These are phyloP conservation scores for Labeo calbasu DNA, from an alignment of 2,797 vertebrate species.

Conservation along the genomic window DNA sequence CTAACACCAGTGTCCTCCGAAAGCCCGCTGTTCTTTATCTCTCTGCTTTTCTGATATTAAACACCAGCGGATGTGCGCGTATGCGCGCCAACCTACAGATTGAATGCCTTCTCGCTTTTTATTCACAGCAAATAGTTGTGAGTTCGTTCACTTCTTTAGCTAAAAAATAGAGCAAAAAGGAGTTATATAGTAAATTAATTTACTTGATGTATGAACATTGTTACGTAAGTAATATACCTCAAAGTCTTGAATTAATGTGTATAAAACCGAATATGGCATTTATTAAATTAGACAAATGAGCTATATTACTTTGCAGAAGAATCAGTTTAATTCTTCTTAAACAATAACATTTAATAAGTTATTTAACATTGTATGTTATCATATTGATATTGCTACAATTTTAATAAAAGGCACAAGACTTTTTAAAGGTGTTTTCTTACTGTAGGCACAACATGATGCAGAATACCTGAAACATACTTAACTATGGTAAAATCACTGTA, in stretches of 20 bases:
- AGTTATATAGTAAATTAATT: too few species aligned
- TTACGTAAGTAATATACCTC: background rate
- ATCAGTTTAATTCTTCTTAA: background rate
- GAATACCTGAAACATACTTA: background rate
- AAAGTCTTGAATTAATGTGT: too few species aligned
- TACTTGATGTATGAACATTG: background rate
- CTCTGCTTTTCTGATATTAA: constrained; percentile 39
- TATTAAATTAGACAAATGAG: too few species aligned
- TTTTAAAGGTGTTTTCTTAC: background rate
- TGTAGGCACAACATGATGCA: background rate
- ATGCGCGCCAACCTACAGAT: background rate
- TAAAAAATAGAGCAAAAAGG: too few species aligned
- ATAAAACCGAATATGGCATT: too few species aligned
- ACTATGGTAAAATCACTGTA: background rate
- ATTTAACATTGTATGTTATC: background rate
- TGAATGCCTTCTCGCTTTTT: background rate
- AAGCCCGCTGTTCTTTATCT: constrained; percentile 61
- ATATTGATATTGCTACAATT: background rate
- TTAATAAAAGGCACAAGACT: background rate
- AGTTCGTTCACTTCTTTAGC: too few species aligned
- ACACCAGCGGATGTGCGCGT: constrained; percentile 17
- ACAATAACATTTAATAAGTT: background rate
- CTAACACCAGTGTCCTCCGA: constrained; percentile 56
- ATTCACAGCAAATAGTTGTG: background rate
- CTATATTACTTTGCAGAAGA: background rate